Conservation (phyloP, 2,113 vertebrate genomes). For the Peromyscus maniculatus region DNA sequence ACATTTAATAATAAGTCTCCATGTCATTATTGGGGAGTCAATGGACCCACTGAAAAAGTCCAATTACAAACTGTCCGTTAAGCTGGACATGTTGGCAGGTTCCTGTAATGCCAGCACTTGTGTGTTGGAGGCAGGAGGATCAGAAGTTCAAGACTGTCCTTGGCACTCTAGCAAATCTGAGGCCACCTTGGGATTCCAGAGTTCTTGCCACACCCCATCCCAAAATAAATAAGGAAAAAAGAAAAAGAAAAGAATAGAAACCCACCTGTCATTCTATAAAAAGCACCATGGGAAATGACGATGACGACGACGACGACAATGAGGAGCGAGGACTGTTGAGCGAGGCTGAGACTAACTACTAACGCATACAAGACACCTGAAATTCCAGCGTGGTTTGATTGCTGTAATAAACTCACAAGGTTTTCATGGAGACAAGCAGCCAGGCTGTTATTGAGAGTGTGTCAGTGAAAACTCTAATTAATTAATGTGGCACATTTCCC, state of each 20-base stretch:
- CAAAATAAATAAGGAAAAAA: not conserved
- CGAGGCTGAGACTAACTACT: conserved; percentile 43
- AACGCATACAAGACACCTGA: not conserved
- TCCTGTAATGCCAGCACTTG: not conserved
- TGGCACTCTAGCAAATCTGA: not conserved
- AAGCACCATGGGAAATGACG: not conserved
- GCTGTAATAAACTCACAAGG: conserved; percentile 61
- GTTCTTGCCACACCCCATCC: not conserved
- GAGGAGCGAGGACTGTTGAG: not conserved
- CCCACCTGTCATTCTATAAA: not conserved
- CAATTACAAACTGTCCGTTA: not conserved
- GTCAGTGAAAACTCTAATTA: conserved; percentile 57
- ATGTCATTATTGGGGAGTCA: not conserved
- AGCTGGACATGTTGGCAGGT: not conserved
- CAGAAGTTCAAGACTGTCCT: too few species aligned
- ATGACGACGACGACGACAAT: not conserved
- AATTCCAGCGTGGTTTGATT: conserved; percentile 55
- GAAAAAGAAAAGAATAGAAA: not conserved
- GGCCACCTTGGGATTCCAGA: not conserved
- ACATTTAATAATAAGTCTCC: not conserved
- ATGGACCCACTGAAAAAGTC: not conserved
- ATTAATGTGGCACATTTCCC: conserved; percentile 28
- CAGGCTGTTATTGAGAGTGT: conserved; percentile 5
- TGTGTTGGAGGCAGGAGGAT: not conserved
- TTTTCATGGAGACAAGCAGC: conserved; percentile 55